Percentiles rank a stretch among this genome's conserved stretches.
These are phyloP conservation scores for Leucosticte australis DNA, from an alignment of 2,113 vertebrate species.

Conservation along the genomic window DNA sequence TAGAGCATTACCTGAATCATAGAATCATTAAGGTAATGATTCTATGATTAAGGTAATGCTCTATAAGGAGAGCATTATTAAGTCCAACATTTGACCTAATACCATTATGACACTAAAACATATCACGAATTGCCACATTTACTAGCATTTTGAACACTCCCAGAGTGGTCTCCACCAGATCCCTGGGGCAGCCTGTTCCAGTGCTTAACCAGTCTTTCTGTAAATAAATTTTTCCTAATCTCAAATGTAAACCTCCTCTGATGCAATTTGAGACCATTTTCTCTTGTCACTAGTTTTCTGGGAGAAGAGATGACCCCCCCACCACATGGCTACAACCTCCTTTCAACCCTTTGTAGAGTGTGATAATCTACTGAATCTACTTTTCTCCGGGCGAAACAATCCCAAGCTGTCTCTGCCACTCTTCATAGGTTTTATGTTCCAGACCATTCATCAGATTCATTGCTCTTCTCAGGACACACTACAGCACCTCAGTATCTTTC, in stretches of 20 bases:
- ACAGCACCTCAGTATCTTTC: not conserved
- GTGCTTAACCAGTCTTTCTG: not conserved
- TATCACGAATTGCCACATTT: not conserved
- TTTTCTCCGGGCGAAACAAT: not conserved
- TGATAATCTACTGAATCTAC: not conserved
- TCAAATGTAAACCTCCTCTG: not conserved
- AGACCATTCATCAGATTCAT: rapidly evolving
- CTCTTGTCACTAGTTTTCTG: not conserved
- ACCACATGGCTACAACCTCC: not conserved
- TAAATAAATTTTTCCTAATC: not conserved
- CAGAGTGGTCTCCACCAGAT: not conserved
- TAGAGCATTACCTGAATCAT: not conserved
- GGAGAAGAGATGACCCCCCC: not conserved
- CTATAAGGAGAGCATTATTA: too few relatives aligned
- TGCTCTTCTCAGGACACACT: not conserved
- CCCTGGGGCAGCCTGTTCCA: not conserved
- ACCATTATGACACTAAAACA: not conserved
- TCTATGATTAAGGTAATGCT: too few relatives aligned
- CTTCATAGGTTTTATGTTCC: not conserved
- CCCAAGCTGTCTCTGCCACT: not conserved
- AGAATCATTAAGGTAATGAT: not conserved
- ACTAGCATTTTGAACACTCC: not conserved
- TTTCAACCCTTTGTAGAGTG: not conserved
- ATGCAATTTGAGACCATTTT: not conserved
- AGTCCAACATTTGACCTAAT: not conserved